Evolutionary conservation across 2,113 vertebrate species (phyloP), one percentile per base, ranked within the genome.

Genomic region (Cyrtonyx montezumae): DNA sequence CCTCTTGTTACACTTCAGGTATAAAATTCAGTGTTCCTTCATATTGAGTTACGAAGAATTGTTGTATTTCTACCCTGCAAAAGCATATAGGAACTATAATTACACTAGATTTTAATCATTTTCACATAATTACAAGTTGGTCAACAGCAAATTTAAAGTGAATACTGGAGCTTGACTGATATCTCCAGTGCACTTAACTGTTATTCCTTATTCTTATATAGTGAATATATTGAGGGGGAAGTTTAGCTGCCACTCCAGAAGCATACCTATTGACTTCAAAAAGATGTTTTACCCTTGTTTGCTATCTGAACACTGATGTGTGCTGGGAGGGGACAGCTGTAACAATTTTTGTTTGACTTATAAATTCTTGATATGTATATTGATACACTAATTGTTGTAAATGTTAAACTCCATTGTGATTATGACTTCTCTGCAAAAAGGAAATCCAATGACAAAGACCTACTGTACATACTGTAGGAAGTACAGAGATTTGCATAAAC

Each of bases 31-130:
- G 45, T 17, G 36, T 43, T 96, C 49, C 37, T 34, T 32, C 30
- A 61, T 59, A 91, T 92, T 40, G 17, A 77, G 68, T 91, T 91
- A 91, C 46, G 74, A 85, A 91, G 49, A 37, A 68, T 42, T 87
- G 80, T 79, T 34, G 30, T 70, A 32, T 34, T 70, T 87, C 37
- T 45, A 5, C 63, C 30, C 68, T 79, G 77, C 75, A 85, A 87
- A 89, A 25, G 42, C 68, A 68, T 56, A 56, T 13, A 77, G 91
- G 82, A 74, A 6, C 25, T 77, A 87, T 77, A 87, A 84, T 82
- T 91, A 77, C 56, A 62, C 40, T 32, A 73, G 45, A 89, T 59
- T 76, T 63, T 56, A 89, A 79, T 79, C 45, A 87, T 83, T 93
- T 89, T 49, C 25, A 87, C 56, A 40, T 46, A 89, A 66, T 76